These are phyloP conservation scores for Proales similis DNA, from an alignment of 1,140 invertebrate genomes.

Conservation along the genomic window DNA sequence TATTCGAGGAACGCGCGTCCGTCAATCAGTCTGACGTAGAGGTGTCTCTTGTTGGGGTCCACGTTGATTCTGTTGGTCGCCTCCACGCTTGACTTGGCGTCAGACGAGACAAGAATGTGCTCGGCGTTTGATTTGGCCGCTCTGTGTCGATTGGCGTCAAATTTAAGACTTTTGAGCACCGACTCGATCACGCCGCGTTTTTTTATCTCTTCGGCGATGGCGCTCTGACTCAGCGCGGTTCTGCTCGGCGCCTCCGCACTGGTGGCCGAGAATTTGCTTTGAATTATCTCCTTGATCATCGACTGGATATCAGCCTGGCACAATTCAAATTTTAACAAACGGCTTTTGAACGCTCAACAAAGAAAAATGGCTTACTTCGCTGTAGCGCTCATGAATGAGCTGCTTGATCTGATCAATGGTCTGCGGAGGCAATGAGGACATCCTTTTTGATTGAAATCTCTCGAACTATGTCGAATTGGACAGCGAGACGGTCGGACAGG, in stretches of 20 bases:
- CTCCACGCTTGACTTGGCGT: neutral
- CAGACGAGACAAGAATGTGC: neutral
- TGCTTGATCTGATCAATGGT: conserved; percentile 35
- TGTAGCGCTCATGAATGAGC: conserved; percentile 18
- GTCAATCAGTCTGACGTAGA: conserved; percentile 16
- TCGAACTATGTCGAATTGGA: no score
- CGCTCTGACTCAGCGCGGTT: neutral
- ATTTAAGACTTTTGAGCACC: conserved; percentile 22
- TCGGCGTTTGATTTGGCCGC: conserved; percentile 24
- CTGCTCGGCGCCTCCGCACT: neutral
- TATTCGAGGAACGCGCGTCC: conserved; percentile 35
- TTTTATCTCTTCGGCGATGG: conserved; percentile 5
- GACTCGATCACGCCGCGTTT: conserved; percentile 19
- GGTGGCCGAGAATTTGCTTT: conserved; percentile 12
- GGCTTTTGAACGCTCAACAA: no score
- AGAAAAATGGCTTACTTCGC: conserved; percentile 14
- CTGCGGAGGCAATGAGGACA: conserved; percentile 3
- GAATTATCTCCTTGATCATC: conserved; percentile 20
- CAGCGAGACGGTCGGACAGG: no score
- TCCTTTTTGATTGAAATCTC: conserved; percentile 17
- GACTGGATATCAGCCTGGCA: conserved; percentile 8
- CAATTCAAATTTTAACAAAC: neutral
- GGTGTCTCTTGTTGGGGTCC: conserved; percentile 14
- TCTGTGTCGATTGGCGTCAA: conserved; percentile 18
- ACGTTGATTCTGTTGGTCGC: conserved; percentile 25